Evolutionary conservation across 2,797 vertebrate species (phyloP).

Genomic region (Cercopithecus neglectus): DNA sequence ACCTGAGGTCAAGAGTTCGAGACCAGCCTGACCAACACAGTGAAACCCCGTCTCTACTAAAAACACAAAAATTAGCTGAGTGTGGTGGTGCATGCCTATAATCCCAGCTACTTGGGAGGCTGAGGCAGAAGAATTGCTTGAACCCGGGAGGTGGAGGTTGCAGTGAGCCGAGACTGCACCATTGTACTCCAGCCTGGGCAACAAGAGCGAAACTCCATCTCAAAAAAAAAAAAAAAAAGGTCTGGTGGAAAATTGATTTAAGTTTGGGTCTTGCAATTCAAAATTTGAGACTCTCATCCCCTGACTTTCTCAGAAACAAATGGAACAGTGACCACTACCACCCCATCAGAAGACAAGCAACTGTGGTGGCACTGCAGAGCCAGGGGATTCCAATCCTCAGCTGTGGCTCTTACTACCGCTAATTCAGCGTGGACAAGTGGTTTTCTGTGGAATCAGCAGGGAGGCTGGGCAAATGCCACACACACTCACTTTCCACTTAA

Average conservation of each 20-base stretch:
- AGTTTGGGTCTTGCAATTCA: neutral
- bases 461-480: conserved; percentile 17
- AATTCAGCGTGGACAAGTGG: neutral
- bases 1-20: too few relatives aligned
- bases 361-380: neutral
- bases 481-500: conserved; percentile 1
- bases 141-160: too few relatives aligned
- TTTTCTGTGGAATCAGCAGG: conserved; percentile 18
- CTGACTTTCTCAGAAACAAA: neutral
- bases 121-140: too few relatives aligned
- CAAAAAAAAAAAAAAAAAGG: neutral
- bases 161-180: too few relatives aligned
- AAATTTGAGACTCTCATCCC: neutral
- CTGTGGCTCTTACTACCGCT: neutral
- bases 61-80: too few relatives aligned
- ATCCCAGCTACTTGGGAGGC: too few relatives aligned
- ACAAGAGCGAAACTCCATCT: too few relatives aligned
- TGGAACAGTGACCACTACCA: neutral
- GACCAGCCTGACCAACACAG: too few relatives aligned
- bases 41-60: too few relatives aligned
- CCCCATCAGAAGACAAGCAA: neutral
- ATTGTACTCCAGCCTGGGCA: too few relatives aligned
- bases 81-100: too few relatives aligned
- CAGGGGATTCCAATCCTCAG: neutral
- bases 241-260: neutral